Evolutionary conservation across 2,888 invertebrate genomes (phyloP).

Genomic region (Cheilosia grossa): DNA sequence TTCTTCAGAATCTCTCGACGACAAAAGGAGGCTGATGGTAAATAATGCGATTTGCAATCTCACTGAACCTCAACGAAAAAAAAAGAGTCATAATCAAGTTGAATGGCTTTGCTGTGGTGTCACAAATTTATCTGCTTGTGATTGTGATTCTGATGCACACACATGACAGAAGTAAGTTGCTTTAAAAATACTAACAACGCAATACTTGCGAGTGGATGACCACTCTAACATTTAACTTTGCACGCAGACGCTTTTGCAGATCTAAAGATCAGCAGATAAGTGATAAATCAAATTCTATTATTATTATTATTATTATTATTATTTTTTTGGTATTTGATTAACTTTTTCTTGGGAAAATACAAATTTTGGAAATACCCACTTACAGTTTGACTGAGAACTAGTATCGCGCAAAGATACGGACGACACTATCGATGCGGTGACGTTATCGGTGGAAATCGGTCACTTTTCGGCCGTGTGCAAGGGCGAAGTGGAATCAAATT

Average conservation of each 20-base stretch:
- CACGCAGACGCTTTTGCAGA: conserved; percentile 18
- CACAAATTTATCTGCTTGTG: conserved; percentile 63
- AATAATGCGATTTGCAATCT: conserved; percentile 67
- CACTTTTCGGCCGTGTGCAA: too few species aligned
- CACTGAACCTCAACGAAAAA: conserved; percentile 50
- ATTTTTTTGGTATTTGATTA: conserved; percentile 25
- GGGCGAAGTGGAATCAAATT: too few species aligned
- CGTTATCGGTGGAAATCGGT: conserved; percentile 12
- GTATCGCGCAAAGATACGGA: background rate
- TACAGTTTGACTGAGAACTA: background rate
- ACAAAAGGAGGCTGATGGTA: conserved; percentile 11
- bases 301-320: background rate
- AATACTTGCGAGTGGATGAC: background rate
- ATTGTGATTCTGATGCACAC: conserved; percentile 66
- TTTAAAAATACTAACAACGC: conserved; percentile 7
- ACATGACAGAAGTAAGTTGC: conserved; percentile 11
- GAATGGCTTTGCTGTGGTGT: conserved; percentile 46
- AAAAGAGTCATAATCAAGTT: conserved; percentile 50
- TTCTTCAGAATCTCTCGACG: conserved; percentile 42
- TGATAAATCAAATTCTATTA: conserved; percentile 19
- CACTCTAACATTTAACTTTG: conserved; percentile 30
- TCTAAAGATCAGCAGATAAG: conserved; percentile 26
- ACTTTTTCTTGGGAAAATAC: conserved; percentile 1
- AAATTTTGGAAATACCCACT: conserved; percentile 22
- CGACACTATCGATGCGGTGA: background rate